phyloP scores from a whole-genome alignment of 2,888 invertebrate genomes.

The Orchestes rusci region DNA sequence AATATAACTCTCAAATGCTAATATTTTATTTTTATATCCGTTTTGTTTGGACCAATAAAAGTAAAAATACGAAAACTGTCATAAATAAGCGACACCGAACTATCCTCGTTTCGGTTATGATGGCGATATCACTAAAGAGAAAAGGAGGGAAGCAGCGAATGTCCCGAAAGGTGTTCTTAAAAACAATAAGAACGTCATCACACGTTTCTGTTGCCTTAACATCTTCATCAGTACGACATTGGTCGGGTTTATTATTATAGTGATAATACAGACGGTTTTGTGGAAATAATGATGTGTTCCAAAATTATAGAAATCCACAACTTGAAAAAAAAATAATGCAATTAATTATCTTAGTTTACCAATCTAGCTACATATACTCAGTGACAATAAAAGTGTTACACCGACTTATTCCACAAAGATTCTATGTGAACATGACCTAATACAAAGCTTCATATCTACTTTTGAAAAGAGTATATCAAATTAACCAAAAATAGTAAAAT shows the following conservation, averaged over 20 bases:
- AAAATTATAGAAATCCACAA: conserved; percentile 6
- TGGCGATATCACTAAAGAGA: too few species aligned
- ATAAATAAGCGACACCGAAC: conserved; percentile 15
- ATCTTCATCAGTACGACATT: conserved; percentile 24
- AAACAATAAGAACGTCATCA: conserved; percentile 25
- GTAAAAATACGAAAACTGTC: conserved; percentile 15
- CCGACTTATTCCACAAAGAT: too few species aligned
- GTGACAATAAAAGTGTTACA: too few species aligned
- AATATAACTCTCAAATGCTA: conserved; percentile 25
- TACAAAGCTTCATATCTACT: too few species aligned
- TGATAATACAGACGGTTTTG: conserved; percentile 10
- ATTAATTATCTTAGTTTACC: too few species aligned
- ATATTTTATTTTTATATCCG: conserved; percentile 25
- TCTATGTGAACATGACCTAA: too few species aligned
- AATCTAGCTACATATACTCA: too few species aligned
- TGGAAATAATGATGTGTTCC: conserved; percentile 10
- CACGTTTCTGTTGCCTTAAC: conserved; percentile 21
- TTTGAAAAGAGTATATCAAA: too few species aligned
- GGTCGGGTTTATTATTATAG: conserved; percentile 19
- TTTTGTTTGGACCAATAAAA: conserved; percentile 24
- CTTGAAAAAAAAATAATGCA: too few species aligned
- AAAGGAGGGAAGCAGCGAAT: too few species aligned
- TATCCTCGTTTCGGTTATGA: conserved; percentile 10
- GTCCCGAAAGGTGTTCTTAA: too few species aligned
- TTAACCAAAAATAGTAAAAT: too few species aligned